Base-by-base conservation (phyloP, 2,888 invertebrate genomes). In the Drosophila anomalata region DNA sequence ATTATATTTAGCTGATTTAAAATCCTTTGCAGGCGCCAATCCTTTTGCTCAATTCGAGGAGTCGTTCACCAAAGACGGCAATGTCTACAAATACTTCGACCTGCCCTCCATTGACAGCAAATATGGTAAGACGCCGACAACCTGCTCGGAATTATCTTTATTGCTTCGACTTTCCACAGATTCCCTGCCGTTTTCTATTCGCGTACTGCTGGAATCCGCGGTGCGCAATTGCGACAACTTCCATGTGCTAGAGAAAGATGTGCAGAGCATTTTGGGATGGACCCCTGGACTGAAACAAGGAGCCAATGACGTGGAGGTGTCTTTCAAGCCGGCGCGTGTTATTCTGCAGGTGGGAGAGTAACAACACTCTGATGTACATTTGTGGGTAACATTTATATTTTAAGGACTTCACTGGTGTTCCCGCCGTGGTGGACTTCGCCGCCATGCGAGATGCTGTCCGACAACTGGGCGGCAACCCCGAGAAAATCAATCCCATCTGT, bases 351-450 rank as follows among this genome's bases (percentile, higher is more conserved):
- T 98, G 90, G 5, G 17, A 8, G 8, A 14, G 12, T 33, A 33
- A 31, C 3, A 11, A 31, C n/a, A 33, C 33, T 3, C 5, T 33
- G 12, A 12, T 12, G n/a, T 6, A 12, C 4, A 33, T n/a, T 6
- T n/a, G n/a, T 36, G 29, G 29, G 29, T 36, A 7, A n/a, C 6
- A 0, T 33, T 4, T 5, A n/a, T 9, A 20, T 36, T 7, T 42
- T 58, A 20, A 97, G 96, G 97, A 97, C 90, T 94, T 97, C 76
- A 99, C 99, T 12, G 99, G 99, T 4, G 99, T 99, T 0, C 99
- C 99, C 1, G 99, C 98, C 0, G 98, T 99, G 20, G 99, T 99
- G 0, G 99, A 99, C 92, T 98, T 99, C 92, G 99, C 99, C 12
- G 98, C 98, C 1, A 99, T 99, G 99, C 93, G 99, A 65, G 98